These are phyloP conservation scores for Bombus waltoni DNA, from an alignment of 1,140 invertebrate genomes.

Conservation along the genomic window DNA sequence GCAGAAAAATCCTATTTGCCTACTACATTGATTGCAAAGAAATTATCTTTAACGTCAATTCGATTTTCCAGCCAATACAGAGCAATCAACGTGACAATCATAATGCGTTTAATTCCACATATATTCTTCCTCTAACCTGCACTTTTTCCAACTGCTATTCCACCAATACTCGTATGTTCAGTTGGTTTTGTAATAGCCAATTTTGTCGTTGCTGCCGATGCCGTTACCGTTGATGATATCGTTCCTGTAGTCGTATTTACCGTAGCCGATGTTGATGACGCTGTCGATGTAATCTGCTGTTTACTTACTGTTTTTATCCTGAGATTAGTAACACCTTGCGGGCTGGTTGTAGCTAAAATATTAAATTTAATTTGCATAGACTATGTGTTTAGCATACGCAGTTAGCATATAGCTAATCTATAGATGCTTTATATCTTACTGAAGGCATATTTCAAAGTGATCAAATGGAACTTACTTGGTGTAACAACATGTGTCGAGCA, in stretches of 20 bases:
- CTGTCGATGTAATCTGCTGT: slow-evolving; percentile 30
- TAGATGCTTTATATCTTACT: not conserved
- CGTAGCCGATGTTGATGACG: slow-evolving; percentile 38
- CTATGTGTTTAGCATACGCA: not conserved
- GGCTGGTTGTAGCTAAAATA: slow-evolving; percentile 65
- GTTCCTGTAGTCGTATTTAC: slow-evolving; percentile 9
- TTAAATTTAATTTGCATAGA: not conserved
- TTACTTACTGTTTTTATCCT: slow-evolving; percentile 76
- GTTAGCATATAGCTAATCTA: not conserved
- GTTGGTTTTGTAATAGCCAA: slow-evolving; percentile 81
- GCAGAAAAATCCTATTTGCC: not conserved
- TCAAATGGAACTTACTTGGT: slow-evolving; percentile 60
- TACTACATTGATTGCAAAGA: not conserved
- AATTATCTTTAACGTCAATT: not conserved
- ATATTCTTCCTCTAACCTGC: slow-evolving; percentile 71
- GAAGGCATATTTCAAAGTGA: not conserved
- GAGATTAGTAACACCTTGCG: slow-evolving; percentile 71
- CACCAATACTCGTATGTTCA: slow-evolving; percentile 87
- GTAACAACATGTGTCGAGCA: slow-evolving; percentile 65
- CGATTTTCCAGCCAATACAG: not conserved
- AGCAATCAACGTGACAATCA: not conserved
- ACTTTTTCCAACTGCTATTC: slow-evolving; percentile 84
- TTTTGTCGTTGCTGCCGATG: not conserved
- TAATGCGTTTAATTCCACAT: not conserved
- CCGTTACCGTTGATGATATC: not conserved